Base-by-base conservation (phyloP, 2,888 invertebrate species). In the Microctonus aethiopoides region DNA sequence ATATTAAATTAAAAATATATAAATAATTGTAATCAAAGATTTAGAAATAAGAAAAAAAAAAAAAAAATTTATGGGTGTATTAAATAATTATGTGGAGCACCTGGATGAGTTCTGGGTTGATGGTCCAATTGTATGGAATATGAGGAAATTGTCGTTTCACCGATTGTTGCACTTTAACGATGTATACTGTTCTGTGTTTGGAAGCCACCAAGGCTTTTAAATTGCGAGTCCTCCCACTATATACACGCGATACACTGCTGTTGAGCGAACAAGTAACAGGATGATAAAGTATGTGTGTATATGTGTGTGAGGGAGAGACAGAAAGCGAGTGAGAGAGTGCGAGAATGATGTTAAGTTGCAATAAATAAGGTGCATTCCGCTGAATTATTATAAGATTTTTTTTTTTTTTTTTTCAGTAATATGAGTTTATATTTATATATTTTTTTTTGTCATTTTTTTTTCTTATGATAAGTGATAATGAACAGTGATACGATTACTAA, bases 201-300 rank as follows among this genome's bases (percentile, higher is more conserved):
- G 74, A 59, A 64, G 68, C 66, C 65, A 67, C 67, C 65, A 72
- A 56, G 66, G 75, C 78, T 79, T 79, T 79, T 79, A 78, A 79
- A 76, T 79, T 75, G 68, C 74, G 68, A 72, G 72, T 72, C 60
- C 72, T 73, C 74, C 76, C 71, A 72, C 75, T 68, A 63, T 68
- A 36, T 16, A 52, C 22, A 54, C 20, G 34, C 34, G 22, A 52
- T 29, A 26, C 26, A 46, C 20, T 5, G 26, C 24, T 11, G 41
- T 61, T 29, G 62, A 24, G 62, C 41, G 46, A 16, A 32, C 9
- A 10, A 29, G 62, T 11, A 46, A 62, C 41, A 7, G 20, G 6
- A 22, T 20, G n/a, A 57, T 57, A 29, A 57, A 13, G 13, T 57
- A n/a, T 13, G 11, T 4, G 13, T n/a, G 39, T n/a, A 13, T 2